phyloP scores from a whole-genome alignment of 1,140 invertebrate species.

The Pinna nobilis region DNA sequence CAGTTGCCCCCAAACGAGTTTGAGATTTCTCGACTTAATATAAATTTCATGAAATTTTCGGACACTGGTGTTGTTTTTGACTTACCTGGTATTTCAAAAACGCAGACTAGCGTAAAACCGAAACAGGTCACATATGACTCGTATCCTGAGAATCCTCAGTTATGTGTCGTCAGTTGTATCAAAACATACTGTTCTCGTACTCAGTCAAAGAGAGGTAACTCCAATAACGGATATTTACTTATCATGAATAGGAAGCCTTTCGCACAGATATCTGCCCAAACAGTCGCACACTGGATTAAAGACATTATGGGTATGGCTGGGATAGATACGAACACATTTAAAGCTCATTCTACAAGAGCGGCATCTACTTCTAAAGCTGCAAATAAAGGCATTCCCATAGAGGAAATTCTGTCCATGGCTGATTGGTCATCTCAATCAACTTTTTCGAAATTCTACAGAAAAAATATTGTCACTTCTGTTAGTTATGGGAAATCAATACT shows the following conservation, averaged over 20 bases:
- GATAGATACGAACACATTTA: slow-evolving; percentile 11
- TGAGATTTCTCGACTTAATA: slow-evolving; percentile 9
- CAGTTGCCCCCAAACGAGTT: slow-evolving; percentile 8
- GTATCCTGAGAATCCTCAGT: not conserved
- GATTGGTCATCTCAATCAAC: slow-evolving; percentile 2
- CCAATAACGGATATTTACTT: not conserved
- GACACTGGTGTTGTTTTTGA: not conserved
- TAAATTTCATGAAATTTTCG: slow-evolving; percentile 1
- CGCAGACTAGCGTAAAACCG: not conserved
- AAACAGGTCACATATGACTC: not conserved
- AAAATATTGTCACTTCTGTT: not conserved
- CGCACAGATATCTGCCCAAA: not conserved
- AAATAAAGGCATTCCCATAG: not conserved
- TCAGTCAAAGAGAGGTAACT: not conserved
- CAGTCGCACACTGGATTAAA: slow-evolving; percentile 12
- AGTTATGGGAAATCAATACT: not conserved
- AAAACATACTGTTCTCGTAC: not conserved
- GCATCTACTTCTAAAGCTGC: slow-evolving; percentile 22
- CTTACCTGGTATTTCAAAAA: not conserved
- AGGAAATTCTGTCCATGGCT: slow-evolving; percentile 9
- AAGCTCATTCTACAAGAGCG: slow-evolving; percentile 12
- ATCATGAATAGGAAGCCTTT: slow-evolving; percentile 1
- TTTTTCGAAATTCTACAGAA: slow-evolving; percentile 16
- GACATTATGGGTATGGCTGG: not conserved
- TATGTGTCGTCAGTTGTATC: not conserved